Conservation (phyloP, 2,888 invertebrate genomes). For the Rutpela maculata region DNA sequence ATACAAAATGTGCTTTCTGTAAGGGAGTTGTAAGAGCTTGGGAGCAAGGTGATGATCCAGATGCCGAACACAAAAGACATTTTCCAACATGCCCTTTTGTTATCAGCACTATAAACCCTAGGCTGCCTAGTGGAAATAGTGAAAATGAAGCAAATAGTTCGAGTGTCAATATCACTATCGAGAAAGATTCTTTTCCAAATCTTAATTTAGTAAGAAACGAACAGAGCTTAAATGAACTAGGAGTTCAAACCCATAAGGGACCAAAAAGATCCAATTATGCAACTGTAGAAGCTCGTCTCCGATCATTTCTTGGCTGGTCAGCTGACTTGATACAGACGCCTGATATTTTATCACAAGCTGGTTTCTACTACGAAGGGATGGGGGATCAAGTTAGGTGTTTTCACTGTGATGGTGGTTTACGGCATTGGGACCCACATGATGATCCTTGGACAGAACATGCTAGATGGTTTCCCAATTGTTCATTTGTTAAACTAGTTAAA, state of each 20-base stretch:
- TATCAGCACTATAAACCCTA: constrained; percentile 72
- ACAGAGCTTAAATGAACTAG: constrained; percentile 76
- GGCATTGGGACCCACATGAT: constrained; percentile 93
- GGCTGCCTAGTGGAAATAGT: constrained; percentile 58
- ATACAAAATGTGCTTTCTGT: constrained; percentile 90
- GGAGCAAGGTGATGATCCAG: constrained; percentile 82
- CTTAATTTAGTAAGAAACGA: constrained; percentile 69
- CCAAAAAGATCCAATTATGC: constrained; percentile 82
- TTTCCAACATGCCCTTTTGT: constrained; percentile 79
- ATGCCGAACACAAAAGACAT: constrained; percentile 80
- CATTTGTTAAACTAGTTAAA: constrained; percentile 87
- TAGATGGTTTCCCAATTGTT: constrained; percentile 93
- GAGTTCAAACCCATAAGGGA: constrained; percentile 77
- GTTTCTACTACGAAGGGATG: constrained; percentile 88
- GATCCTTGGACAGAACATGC: constrained; percentile 97
- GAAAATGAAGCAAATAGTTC: constrained; percentile 57
- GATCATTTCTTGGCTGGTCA: constrained; percentile 88
- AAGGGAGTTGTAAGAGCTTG: constrained; percentile 82
- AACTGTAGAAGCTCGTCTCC: constrained; percentile 81
- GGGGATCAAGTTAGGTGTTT: constrained; percentile 92
- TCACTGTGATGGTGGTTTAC: constrained; percentile 94
- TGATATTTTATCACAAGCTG: constrained; percentile 87
- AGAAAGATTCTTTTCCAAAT: constrained; percentile 56
- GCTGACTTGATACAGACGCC: constrained; percentile 84
- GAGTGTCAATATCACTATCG: constrained; percentile 66